Conservation (phyloP, 2,888 invertebrate genomes). For the Cryptosula pallasiana region DNA sequence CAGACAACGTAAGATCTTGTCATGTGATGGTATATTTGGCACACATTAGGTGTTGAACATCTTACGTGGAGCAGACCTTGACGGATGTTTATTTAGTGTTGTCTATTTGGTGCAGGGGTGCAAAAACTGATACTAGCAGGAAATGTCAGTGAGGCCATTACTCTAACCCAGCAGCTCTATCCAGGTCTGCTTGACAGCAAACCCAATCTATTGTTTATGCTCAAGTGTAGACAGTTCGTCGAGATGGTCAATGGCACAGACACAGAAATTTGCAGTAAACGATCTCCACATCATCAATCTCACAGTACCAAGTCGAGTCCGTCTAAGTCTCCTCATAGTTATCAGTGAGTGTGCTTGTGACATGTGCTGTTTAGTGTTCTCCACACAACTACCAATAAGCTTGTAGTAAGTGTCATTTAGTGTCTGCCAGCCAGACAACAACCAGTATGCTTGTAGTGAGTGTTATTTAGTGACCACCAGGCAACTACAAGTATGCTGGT, state of each 20-base stretch:
- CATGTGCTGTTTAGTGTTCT: neutral
- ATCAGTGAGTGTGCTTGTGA: neutral
- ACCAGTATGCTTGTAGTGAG: no score
- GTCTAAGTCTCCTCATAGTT: neutral
- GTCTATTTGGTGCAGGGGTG: conserved; percentile 64
- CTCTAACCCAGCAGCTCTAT: conserved; percentile 78
- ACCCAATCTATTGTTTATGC: conserved; percentile 83
- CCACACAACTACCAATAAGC: neutral
- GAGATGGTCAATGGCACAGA: conserved; percentile 74
- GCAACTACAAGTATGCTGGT: no score
- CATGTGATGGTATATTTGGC: no score
- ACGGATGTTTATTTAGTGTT: neutral
- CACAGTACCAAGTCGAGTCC: conserved; percentile 14
- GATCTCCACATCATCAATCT: neutral
- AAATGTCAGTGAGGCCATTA: conserved; percentile 91
- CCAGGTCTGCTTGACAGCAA: conserved; percentile 88
- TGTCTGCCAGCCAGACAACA: no score
- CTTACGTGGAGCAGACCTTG: neutral
- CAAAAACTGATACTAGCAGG: conserved; percentile 85
- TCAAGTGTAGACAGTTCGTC: conserved; percentile 96
- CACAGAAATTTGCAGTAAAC: neutral
- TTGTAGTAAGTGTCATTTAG: no score
- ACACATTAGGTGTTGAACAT: neutral
- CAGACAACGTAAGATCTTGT: conserved; percentile 73
- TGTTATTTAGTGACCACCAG: no score